phyloP scores from a whole-genome alignment of 2,888 invertebrate species.

The Hemaris fuciformis region DNA sequence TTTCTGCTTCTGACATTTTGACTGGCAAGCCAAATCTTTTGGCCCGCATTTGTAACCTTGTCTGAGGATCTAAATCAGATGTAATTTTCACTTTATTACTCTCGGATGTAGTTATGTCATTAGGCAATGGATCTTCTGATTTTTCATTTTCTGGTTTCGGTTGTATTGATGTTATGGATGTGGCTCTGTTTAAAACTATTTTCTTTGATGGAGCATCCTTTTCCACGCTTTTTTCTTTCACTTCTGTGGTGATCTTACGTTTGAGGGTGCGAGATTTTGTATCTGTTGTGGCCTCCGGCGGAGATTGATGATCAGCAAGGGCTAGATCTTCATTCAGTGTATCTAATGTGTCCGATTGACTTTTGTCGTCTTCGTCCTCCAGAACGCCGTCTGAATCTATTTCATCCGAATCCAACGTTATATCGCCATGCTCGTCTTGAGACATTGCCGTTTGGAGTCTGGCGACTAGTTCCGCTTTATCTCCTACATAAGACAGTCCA shows the following conservation, averaged over 20 bases:
- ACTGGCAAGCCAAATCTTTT: conserved; percentile 88
- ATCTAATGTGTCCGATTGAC: conserved; percentile 65
- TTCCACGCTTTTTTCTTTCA: conserved; percentile 38
- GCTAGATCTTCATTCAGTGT: conserved; percentile 67
- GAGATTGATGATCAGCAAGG: conserved; percentile 50
- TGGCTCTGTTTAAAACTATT: conserved; percentile 82
- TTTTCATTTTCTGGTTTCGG: conserved; percentile 38
- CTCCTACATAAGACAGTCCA: conserved; percentile 87
- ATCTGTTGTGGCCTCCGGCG: conserved; percentile 41
- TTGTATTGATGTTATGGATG: conserved; percentile 47
- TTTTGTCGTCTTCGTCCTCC: conserved; percentile 80
- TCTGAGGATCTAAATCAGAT: conserved; percentile 64
- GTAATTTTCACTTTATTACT: conserved; percentile 64
- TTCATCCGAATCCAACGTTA: conserved; percentile 72
- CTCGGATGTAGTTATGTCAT: conserved; percentile 32
- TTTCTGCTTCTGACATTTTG: conserved; percentile 80
- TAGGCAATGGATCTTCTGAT: conserved; percentile 35
- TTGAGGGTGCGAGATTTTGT: conserved; percentile 58
- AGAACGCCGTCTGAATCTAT: conserved; percentile 78
- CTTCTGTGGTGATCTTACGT: conserved; percentile 33
- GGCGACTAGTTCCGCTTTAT: conserved; percentile 90
- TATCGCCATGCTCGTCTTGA: conserved; percentile 65
- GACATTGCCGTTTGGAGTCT: conserved; percentile 84
- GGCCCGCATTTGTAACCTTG: conserved; percentile 88
- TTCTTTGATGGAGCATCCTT: conserved; percentile 81